These are phyloP conservation scores for Chrysodeixis includens DNA, from an alignment of 2,888 invertebrate species.

Conservation along the genomic window DNA sequence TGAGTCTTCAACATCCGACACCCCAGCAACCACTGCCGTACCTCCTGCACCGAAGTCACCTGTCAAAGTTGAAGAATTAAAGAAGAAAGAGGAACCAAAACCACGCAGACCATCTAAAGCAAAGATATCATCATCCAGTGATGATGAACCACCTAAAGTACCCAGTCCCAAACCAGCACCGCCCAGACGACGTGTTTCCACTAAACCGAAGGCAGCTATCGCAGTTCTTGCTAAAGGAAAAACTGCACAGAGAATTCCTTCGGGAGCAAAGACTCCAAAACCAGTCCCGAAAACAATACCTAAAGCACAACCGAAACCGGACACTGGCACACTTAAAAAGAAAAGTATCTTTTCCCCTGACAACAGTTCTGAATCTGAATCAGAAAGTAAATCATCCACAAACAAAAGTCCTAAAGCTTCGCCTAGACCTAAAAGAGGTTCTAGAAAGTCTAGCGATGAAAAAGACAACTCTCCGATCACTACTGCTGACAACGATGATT, in stretches of 20 bases:
- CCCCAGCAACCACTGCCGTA: conserved; percentile 64
- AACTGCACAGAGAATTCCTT: conserved; percentile 68
- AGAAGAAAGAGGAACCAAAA: conserved; percentile 79
- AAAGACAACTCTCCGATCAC: conserved; percentile 71
- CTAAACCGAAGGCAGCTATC: conserved; percentile 91
- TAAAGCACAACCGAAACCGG: conserved; percentile 73
- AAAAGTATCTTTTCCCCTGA: conserved; percentile 96
- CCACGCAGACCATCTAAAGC: conserved; percentile 78
- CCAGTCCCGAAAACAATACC: conserved; percentile 78
- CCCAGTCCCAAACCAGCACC: conserved; percentile 75
- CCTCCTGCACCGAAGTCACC: conserved; percentile 76
- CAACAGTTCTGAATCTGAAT: conserved; percentile 88
- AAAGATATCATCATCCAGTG: conserved; percentile 89
- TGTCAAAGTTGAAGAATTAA: conserved; percentile 77
- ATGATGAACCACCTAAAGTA: conserved; percentile 88
- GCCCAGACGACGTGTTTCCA: conserved; percentile 85
- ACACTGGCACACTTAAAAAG: conserved; percentile 87
- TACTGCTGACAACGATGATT: conserved; percentile 75
- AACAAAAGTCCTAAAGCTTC: conserved; percentile 73
- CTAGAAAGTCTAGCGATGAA: conserved; percentile 81
- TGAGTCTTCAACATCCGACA: conserved; percentile 90
- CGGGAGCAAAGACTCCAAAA: conserved; percentile 83
- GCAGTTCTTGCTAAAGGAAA: conserved; percentile 90
- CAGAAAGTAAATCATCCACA: conserved; percentile 77
- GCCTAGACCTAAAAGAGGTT: conserved; percentile 72